Evolutionary conservation across 2,113 vertebrate genomes (phyloP), one percentile per base, ranked within the genome.

Genomic region (Gobiocypris rarus): DNA sequence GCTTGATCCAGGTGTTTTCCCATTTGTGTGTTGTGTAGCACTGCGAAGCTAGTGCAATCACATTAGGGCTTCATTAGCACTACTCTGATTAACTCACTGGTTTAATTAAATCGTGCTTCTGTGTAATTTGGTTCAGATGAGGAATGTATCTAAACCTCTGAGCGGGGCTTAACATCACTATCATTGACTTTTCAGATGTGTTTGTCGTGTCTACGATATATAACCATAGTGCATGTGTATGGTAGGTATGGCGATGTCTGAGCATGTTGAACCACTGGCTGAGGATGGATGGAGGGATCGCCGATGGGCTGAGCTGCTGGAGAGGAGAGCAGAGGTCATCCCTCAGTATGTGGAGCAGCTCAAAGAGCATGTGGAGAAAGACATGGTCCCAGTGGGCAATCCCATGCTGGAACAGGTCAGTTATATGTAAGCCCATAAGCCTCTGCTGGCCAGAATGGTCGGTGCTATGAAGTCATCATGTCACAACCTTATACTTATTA

Each of bases 391-490:
- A 90, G 93, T 96, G 92, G 94, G 93, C 95, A 95, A 93, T 89
- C 91, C 95, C 95, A 94, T 95, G 88, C 89, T 93, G 91, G 93
- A 96, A 93, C 95, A 98, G 97, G 96, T 98, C 92, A 97, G 95
- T 48, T 74, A 26, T 50, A 48, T 48, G 24, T 45, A 81, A 88
- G 87, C 86, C 92, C 94, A 95, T 93, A 95, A 45, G 13, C n/a
- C 41, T 73, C 41, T 24, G n/a, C n/a, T 73, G 70, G n/a, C n/a
- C 22, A 14, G 67, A 43, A 48, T 73, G 10, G 48, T 73, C 41
- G 15, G 11, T 73, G 69, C 38, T 71, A 4, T 71, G 10, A 71
- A 71, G 69, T 45, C 22, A 43, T 71, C 22, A 13, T 71, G n/a
- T 71, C 38, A 71, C 1, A 11, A 11, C 2, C 38, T 14, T 22